Conservation (phyloP, 1,140 invertebrate species). For the Scylla paramamosain region DNA sequence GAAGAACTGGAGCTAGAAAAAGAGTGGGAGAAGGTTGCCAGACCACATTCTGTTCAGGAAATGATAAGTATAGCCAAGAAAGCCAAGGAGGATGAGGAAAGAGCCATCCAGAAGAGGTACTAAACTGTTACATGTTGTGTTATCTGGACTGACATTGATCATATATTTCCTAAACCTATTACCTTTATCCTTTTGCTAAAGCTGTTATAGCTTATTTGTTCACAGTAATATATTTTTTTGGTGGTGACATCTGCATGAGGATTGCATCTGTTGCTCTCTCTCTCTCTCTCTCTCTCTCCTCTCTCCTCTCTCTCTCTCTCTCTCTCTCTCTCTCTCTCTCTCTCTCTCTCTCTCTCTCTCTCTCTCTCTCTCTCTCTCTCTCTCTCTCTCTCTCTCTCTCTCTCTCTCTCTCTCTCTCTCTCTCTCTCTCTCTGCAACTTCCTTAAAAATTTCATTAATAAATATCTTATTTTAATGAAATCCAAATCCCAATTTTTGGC, state of each 20-base stretch:
- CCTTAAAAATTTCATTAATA: not conserved
- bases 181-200: no score
- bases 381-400: constrained; percentile 46
- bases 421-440: no score
- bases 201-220: no score
- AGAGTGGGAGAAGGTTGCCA: constrained; percentile 44
- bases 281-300: not conserved
- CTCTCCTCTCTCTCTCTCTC: not conserved
- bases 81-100: constrained; percentile 29
- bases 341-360: constrained; percentile 13
- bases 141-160: no score
- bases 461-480: not conserved
- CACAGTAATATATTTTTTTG: no score
- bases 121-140: not conserved
- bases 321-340: constrained; percentile 19
- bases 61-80: constrained; percentile 41
- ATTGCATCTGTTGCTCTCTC: not conserved
- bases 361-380: constrained; percentile 7
- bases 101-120: not conserved
- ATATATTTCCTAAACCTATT: no score
- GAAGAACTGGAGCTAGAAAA: constrained; percentile 11
- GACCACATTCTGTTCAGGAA: constrained; percentile 24
- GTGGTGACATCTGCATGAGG: no score
- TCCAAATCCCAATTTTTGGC: no score
- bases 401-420: constrained; percentile 34